Percentiles rank a stretch among this genome's conserved stretches.
Conservation (phyloP, 2,888 invertebrate species). For the Eupithecia centaureata region DNA sequence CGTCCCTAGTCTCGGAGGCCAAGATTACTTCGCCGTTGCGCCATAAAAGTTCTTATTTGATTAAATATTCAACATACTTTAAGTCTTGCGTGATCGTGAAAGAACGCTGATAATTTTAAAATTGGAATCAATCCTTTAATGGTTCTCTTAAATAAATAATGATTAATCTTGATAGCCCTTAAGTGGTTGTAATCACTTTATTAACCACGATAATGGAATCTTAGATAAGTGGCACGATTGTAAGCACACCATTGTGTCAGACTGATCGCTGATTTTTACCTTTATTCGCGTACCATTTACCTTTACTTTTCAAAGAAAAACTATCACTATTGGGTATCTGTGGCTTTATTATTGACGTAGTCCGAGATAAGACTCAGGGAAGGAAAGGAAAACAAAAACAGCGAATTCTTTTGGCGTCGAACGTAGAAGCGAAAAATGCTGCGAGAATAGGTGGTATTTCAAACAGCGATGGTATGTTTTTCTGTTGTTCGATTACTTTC, state of each 20-base stretch:
- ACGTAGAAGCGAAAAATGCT: conserved; percentile 14
- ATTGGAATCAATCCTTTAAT: conserved; percentile 12
- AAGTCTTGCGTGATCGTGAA: conserved; percentile 3
- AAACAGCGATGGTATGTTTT: conserved; percentile 4
- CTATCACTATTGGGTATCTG: background rate
- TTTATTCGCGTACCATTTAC: background rate
- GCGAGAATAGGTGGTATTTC: conserved; percentile 11
- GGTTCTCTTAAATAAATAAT: conserved; percentile 6
- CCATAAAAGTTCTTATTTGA: background rate
- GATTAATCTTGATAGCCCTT: conserved; percentile 22
- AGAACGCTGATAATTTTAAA: background rate
- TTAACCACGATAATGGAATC: conserved; percentile 22
- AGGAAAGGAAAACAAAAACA: conserved; percentile 20
- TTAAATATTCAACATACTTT: background rate
- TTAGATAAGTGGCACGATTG: background rate
- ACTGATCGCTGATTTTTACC: background rate
- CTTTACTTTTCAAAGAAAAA: background rate
- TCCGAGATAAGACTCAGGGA: background rate
- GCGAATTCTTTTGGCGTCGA: conserved; percentile 19
- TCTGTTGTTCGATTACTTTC: background rate
- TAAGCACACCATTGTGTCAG: background rate
- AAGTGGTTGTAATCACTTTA: conserved; percentile 26
- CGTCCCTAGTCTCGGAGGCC: background rate
- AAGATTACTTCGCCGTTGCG: background rate
- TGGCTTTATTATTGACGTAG: conserved; percentile 3